A percentile compares a stretch with the other conserved stretches of the same genome.
These are phyloP conservation scores for Noctua janthe DNA, from an alignment of 2,888 invertebrate species.

Conservation along the genomic window DNA sequence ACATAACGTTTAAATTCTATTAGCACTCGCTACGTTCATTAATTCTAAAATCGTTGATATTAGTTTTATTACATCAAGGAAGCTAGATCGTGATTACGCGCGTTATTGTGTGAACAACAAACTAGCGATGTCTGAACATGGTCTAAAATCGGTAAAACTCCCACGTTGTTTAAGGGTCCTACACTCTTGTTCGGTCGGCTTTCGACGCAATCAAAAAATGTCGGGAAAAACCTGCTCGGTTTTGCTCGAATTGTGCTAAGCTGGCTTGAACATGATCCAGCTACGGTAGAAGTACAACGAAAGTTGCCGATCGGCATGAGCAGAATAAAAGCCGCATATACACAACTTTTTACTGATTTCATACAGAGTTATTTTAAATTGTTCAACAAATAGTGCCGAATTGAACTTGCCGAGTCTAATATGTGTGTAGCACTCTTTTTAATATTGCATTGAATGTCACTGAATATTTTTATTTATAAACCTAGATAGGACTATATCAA, in stretches of 20 bases:
- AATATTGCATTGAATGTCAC: conserved; percentile 3
- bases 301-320: neutral
- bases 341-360: neutral
- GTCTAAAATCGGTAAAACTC: neutral
- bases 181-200: neutral
- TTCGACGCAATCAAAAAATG: neutral
- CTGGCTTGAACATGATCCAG: neutral
- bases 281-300: neutral
- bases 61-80: neutral
- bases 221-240: neutral
- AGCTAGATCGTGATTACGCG: neutral
- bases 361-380: neutral
- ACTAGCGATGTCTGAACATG: neutral
- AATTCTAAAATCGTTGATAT: neutral
- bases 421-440: neutral
- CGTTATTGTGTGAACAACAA: neutral
- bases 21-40: neutral
- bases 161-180: neutral
- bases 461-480: neutral
- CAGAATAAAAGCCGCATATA: neutral
- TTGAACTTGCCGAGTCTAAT: neutral
- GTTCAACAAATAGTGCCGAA: neutral
- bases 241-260: neutral
- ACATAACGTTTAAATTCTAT: neutral
- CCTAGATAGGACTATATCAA: neutral